Evolutionary conservation across 2,113 vertebrate species (phyloP).

Genomic region (Menura novaehollandiae): DNA sequence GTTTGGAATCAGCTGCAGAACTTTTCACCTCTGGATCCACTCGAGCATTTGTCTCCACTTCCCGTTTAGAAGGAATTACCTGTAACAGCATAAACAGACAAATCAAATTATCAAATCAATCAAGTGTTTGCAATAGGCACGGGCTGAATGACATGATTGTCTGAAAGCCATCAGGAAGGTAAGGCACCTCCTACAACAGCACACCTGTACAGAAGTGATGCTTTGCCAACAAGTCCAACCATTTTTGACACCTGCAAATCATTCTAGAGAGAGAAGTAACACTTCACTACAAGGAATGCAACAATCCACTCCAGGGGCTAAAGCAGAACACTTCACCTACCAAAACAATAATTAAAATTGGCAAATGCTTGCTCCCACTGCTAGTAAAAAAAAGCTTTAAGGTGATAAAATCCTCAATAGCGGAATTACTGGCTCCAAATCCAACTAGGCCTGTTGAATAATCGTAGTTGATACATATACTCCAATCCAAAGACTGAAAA

Average conservation of each 20-base stretch:
- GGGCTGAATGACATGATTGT: background rate
- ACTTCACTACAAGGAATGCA: background rate
- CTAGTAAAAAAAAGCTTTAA: background rate
- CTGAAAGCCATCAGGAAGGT: background rate
- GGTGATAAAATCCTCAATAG: background rate
- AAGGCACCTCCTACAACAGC: background rate
- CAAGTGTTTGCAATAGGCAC: background rate
- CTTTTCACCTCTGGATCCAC: background rate
- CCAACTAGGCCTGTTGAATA: background rate
- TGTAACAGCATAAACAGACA: background rate
- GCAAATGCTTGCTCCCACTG: background rate
- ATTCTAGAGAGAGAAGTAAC: background rate
- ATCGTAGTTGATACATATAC: background rate
- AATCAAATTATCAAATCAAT: background rate
- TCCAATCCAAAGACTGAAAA: background rate
- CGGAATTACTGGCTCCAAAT: background rate
- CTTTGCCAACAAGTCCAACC: background rate
- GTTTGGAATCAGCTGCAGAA: background rate
- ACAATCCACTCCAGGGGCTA: background rate
- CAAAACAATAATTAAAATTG: background rate
- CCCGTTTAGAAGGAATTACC: constrained; percentile 28
- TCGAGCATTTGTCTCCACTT: constrained; percentile 6
- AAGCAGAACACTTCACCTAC: background rate
- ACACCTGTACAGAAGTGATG: background rate
- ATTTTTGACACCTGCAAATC: background rate